phyloP scores from a whole-genome alignment of 2,888 invertebrate genomes.

The Campoplex capitator region DNA sequence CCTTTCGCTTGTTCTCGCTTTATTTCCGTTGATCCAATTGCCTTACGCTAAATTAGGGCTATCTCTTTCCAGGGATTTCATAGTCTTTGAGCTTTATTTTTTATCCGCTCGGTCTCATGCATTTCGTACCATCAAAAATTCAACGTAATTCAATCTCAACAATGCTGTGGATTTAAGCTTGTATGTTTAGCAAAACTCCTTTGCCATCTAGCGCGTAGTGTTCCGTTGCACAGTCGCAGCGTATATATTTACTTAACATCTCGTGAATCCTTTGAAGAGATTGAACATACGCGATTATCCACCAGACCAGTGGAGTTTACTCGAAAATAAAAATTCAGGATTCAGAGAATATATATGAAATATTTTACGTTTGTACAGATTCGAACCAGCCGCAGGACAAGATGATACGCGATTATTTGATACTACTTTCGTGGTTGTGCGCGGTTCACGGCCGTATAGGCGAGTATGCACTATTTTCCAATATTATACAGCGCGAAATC shows the following conservation, averaged over 20 bases:
- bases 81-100: conserved; percentile 1
- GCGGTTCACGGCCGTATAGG: conserved; percentile 82
- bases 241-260: not conserved
- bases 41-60: not conserved
- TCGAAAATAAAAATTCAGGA: not conserved
- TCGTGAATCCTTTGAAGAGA: not conserved
- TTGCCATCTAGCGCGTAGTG: not conserved
- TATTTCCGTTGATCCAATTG: conserved; percentile 10
- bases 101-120: not conserved
- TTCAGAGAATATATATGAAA: conserved; percentile 6
- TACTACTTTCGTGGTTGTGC: conserved; percentile 82
- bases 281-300: not conserved
- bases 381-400: conserved; percentile 74
- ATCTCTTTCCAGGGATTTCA: conserved; percentile 10
- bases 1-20: not conserved
- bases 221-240: not conserved
- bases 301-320: not conserved
- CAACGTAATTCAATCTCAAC: conserved; percentile 47
- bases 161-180: conserved; percentile 58
- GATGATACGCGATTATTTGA: conserved; percentile 82
- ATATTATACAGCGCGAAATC: not conserved
- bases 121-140: conserved; percentile 6
- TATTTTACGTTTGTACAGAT: conserved; percentile 73
- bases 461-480: conserved; percentile 68
- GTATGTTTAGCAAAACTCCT: conserved; percentile 37